phyloP scores from a whole-genome alignment of 2,888 invertebrate species.

The Azorinus chamasolen region DNA sequence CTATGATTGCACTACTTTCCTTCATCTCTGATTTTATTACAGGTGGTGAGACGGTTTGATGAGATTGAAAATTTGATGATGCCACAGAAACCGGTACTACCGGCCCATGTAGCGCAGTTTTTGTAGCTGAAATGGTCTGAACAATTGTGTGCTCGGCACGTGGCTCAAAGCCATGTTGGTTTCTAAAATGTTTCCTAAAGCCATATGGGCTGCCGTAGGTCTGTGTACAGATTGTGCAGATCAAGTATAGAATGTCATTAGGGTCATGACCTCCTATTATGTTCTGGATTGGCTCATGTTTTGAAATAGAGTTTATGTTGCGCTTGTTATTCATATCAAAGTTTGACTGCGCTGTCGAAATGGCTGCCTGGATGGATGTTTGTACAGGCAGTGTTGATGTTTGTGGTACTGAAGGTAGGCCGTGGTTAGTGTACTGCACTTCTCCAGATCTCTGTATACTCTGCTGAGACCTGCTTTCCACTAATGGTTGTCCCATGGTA shows the following conservation, averaged over 20 bases:
- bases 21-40: neutral
- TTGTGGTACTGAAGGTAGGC: neutral
- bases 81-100: neutral
- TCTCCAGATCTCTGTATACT: neutral
- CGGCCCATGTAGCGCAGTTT: slow-evolving; percentile 68
- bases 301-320: slow-evolving; percentile 70
- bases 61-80: no score
- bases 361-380: slow-evolving; percentile 22
- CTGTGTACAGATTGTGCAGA: slow-evolving; percentile 82
- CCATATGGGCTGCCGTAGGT: slow-evolving; percentile 85
- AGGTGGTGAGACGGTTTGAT: no score
- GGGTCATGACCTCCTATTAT: slow-evolving; percentile 83
- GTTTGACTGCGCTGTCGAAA: slow-evolving; percentile 38
- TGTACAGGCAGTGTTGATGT: slow-evolving; percentile 12
- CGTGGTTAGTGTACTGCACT: slow-evolving; percentile 2
- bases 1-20: neutral
- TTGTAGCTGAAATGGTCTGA: slow-evolving; percentile 84
- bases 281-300: slow-evolving; percentile 82
- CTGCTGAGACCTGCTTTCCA: slow-evolving; percentile 43
- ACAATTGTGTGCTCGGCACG: slow-evolving; percentile 82
- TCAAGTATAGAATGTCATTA: slow-evolving; percentile 83
- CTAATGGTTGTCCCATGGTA: slow-evolving; percentile 45
- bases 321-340: slow-evolving; percentile 43
- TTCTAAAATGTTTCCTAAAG: slow-evolving; percentile 84
- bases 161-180: slow-evolving; percentile 85